Base-by-base conservation (phyloP, 2,113 vertebrate genomes). In the Scatophagus argus region DNA sequence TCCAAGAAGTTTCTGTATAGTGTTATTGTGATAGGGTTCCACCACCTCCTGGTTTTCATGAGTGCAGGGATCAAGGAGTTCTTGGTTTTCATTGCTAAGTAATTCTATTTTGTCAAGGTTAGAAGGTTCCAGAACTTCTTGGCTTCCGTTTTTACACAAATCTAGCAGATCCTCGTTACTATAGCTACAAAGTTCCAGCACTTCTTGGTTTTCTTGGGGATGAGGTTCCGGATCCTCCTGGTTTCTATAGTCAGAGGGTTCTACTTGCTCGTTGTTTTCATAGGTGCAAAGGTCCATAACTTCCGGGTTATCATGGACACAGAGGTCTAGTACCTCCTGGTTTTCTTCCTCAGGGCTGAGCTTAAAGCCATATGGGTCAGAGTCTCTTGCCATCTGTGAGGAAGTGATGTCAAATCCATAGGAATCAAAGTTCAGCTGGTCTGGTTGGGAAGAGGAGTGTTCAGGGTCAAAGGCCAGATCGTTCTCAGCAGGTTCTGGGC, bases 311-410 rank as follows among this genome's bases (percentile, higher is more conserved):
- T 70, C 55, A 14, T 73, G 62, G n/a, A 23, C 44, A 82, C 75
- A 79, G 8, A 85, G 29, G 10, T 81, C 86, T 31, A 90, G 55
- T 2, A 89, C 84, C 39, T 93, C 91, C 59, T 91, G 87, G 77
- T 93, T 92, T 36, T 88, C 88, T 51, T 89, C 83, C 41, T 94
- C 87, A 13, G 87, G 87, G 55, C 89, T 91, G 14, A 92, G 87
- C 36, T 93, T 93, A 62, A 93, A 93, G 51, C 92, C 93, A 43
- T 93, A 94, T 17, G 92, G 93, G 59, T 93, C 92, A 19, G 64
- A 87, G 68, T 88, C 84, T 29, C 29, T 78, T 19, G 43, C 69
- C 23, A 79, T 34, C 32, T 83, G 78, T 19, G 90, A 80, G 31
- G 89, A 81, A 23, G 65, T 38, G 14, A 84, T 51, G 38, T 87